These are phyloP conservation scores for Lasius fuliginosus DNA, from an alignment of 2,888 invertebrate genomes.

Conservation along the genomic window DNA sequence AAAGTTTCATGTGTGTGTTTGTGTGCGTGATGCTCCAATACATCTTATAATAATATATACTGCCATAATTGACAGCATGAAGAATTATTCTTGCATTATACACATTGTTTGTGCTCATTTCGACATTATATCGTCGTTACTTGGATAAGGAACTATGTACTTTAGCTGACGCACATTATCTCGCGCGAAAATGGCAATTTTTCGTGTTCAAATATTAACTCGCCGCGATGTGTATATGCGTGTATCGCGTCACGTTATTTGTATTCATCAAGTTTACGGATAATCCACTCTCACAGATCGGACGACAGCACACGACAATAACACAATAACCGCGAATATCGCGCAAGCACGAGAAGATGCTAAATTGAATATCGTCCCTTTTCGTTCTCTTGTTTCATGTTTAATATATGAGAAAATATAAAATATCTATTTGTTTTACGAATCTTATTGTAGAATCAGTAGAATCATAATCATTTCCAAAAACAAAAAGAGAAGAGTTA, in stretches of 20 bases:
- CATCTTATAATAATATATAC: background rate
- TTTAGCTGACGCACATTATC: background rate
- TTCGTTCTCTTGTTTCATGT: background rate
- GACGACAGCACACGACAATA: background rate
- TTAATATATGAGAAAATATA: conserved; percentile 27
- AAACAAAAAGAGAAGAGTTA: too few relatives aligned
- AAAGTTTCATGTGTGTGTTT: background rate
- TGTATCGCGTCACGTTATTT: conserved; percentile 22
- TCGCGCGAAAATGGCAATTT: conserved; percentile 16
- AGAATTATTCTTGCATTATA: conserved; percentile 5
- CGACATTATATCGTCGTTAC: background rate
- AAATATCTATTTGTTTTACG: background rate
- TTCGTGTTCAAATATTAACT: conserved; percentile 33
- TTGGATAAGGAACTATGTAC: background rate
- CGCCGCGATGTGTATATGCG: background rate
- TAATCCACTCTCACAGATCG: conserved; percentile 8
- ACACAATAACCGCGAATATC: conserved; percentile 34
- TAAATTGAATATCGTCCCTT: conserved; percentile 33
- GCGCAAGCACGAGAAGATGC: background rate
- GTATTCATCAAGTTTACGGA: conserved; percentile 18
- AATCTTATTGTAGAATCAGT: background rate
- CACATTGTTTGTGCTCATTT: conserved; percentile 6
- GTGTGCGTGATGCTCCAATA: background rate
- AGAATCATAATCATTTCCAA: background rate
- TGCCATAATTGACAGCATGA: background rate